Evolutionary conservation across 2,888 invertebrate genomes (phyloP).

Genomic region (Agonopterix alstromeriana): DNA sequence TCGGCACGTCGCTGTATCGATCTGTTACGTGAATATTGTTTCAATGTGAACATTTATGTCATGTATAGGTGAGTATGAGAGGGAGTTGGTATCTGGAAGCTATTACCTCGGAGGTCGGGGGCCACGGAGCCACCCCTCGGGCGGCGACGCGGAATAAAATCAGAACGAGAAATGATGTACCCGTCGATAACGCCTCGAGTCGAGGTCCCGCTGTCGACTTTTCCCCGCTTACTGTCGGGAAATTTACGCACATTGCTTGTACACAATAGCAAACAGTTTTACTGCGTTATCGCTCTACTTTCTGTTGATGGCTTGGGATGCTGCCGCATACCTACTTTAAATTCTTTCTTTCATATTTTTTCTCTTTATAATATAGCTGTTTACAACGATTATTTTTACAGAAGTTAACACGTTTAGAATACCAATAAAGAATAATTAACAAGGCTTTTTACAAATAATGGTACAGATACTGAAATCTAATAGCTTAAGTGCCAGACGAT

Average conservation of each 20-base stretch:
- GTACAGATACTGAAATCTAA: no score
- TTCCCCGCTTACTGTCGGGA: constrained; percentile 37
- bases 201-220: constrained; percentile 16
- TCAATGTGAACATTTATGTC: constrained; percentile 54
- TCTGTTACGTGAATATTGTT: constrained; percentile 62
- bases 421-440: no score
- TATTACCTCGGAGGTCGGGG: constrained; percentile 45
- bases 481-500: no score
- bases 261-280: constrained; percentile 40
- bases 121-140: constrained; percentile 39
- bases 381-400: no score
- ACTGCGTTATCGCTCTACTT: constrained; percentile 23
- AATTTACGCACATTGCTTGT: constrained; percentile 46
- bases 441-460: no score
- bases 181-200: constrained; percentile 34
- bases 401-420: no score
- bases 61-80: constrained; percentile 43
- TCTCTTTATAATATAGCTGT: no score
- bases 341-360: background rate
- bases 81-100: constrained; percentile 52
- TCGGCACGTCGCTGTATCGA: constrained; percentile 46
- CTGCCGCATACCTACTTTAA: constrained; percentile 10
- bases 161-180: constrained; percentile 64
- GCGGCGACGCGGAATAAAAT: constrained; percentile 58
- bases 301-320: constrained; percentile 13